Evolutionary conservation across 1,140 invertebrate species (phyloP).

Genomic region (Drosophila takahashii): DNA sequence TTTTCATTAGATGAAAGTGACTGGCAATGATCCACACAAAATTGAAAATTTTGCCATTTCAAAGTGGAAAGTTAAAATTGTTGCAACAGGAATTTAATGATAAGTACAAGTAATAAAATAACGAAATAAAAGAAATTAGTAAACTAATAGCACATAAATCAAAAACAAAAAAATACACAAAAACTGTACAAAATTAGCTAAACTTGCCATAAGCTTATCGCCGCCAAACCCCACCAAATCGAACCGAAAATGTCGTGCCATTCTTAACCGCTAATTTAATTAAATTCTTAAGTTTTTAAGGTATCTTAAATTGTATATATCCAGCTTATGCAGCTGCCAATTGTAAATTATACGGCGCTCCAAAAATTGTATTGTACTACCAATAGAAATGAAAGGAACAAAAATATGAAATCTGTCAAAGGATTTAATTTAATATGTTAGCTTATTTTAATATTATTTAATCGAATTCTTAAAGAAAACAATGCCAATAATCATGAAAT

Average conservation of each 20-base stretch:
- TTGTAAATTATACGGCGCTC: constrained; percentile 71
- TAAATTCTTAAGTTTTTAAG: constrained; percentile 23
- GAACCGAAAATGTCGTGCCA: constrained; percentile 66
- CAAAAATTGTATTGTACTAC: constrained; percentile 25
- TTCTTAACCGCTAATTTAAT: constrained; percentile 49
- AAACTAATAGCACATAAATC: constrained; percentile 63
- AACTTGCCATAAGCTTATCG: constrained; percentile 37
- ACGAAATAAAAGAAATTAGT: constrained; percentile 24
- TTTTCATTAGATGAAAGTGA: constrained; percentile 68
- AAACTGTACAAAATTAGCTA: constrained; percentile 68
- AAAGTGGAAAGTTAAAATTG: constrained; percentile 24
- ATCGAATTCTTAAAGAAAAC: constrained; percentile 74
- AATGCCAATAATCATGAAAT: constrained; percentile 66
- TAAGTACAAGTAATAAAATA: constrained; percentile 69
- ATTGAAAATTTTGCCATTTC: constrained; percentile 47
- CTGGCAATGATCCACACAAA: constrained; percentile 24
- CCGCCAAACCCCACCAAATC: constrained; percentile 45
- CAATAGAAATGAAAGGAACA: constrained; percentile 9
- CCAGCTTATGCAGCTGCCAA: constrained; percentile 57
- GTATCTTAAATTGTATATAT: constrained; percentile 58
- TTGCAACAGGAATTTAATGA: constrained; percentile 76
- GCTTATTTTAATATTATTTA: constrained; percentile 53
- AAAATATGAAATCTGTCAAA: constrained; percentile 7
- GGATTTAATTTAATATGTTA: constrained; percentile 48
- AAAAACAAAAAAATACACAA: constrained; percentile 39